Evolutionary conservation across 2,888 invertebrate species (phyloP).

Genomic region (Calephelis perditalis): DNA sequence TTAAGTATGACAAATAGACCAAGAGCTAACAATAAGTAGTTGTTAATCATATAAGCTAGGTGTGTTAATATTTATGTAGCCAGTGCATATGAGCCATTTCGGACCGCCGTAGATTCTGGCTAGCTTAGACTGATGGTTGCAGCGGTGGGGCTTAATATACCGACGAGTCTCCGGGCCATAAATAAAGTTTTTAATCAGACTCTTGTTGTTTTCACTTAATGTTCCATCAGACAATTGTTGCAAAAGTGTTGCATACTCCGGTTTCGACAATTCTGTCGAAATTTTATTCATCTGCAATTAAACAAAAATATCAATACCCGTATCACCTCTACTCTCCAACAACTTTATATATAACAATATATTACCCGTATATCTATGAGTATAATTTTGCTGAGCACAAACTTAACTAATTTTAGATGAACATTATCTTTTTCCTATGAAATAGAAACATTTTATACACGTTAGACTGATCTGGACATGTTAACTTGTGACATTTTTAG

Average conservation of each 20-base stretch:
- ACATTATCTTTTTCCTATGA: too few relatives aligned
- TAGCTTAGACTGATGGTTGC: slow-evolving; percentile 61
- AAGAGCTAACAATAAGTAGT: background rate
- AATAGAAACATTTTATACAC: too few relatives aligned
- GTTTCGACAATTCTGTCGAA: slow-evolving; percentile 56
- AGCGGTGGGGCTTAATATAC: slow-evolving; percentile 68
- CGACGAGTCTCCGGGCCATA: slow-evolving; percentile 57
- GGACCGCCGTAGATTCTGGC: slow-evolving; percentile 57
- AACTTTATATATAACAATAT: too few relatives aligned
- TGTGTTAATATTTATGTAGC: slow-evolving; percentile 62
- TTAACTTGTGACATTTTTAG: too few relatives aligned
- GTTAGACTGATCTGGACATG: too few relatives aligned
- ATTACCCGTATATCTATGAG: too few relatives aligned
- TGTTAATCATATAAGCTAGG: slow-evolving; percentile 62
- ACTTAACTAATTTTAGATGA: too few relatives aligned
- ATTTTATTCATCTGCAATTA: slow-evolving; percentile 55
- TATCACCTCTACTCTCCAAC: too few relatives aligned
- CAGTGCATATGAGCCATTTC: slow-evolving; percentile 67
- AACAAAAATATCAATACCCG: too few relatives aligned
- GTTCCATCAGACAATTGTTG: slow-evolving; percentile 56
- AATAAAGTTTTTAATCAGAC: slow-evolving; percentile 50
- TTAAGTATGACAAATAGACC: background rate
- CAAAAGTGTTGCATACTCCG: slow-evolving; percentile 57
- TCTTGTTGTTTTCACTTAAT: slow-evolving; percentile 43
- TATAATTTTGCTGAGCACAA: too few relatives aligned